These are phyloP conservation scores for Sciurus niger DNA, from an alignment of 2,113 vertebrate species.

Conservation along the genomic window DNA sequence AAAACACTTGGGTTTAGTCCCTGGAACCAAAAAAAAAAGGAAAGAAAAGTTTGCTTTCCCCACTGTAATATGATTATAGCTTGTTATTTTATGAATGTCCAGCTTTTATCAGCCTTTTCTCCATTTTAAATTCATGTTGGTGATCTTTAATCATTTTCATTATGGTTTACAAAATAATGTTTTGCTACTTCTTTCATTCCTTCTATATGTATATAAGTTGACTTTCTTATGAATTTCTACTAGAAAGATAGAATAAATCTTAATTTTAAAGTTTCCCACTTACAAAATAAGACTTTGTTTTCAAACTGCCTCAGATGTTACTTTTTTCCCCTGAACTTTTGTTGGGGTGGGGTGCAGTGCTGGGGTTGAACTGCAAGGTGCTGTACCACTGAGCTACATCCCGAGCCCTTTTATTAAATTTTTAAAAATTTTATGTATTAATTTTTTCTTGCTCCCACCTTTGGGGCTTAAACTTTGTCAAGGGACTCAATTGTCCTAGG, in stretches of 20 bases:
- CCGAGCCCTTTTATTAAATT: too few relatives aligned
- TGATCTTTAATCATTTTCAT: conserved; percentile 36
- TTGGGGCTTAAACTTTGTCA: too few relatives aligned
- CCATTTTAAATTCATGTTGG: background rate
- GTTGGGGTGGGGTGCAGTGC: too few relatives aligned
- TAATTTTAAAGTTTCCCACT: conserved; percentile 28
- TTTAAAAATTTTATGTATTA: too few relatives aligned
- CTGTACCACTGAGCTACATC: too few relatives aligned
- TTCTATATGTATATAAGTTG: background rate
- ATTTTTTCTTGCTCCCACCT: too few relatives aligned
- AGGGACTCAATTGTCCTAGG: too few relatives aligned
- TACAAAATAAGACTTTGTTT: conserved; percentile 54
- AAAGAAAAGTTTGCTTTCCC: background rate
- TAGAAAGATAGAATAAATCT: background rate
- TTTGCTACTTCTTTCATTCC: conserved; percentile 41
- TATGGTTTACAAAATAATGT: conserved; percentile 31
- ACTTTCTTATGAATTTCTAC: background rate
- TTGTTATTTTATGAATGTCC: background rate
- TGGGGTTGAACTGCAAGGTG: too few relatives aligned
- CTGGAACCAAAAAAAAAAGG: too few relatives aligned
- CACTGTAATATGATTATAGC: background rate
- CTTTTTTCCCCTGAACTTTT: too few relatives aligned
- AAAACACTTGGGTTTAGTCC: too few relatives aligned
- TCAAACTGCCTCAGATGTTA: conserved; percentile 8
- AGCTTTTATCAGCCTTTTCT: background rate